Evolutionary conservation across 64 coral and sea anemone genomes (phyloP).

Genomic region (Actinia equina): DNA sequence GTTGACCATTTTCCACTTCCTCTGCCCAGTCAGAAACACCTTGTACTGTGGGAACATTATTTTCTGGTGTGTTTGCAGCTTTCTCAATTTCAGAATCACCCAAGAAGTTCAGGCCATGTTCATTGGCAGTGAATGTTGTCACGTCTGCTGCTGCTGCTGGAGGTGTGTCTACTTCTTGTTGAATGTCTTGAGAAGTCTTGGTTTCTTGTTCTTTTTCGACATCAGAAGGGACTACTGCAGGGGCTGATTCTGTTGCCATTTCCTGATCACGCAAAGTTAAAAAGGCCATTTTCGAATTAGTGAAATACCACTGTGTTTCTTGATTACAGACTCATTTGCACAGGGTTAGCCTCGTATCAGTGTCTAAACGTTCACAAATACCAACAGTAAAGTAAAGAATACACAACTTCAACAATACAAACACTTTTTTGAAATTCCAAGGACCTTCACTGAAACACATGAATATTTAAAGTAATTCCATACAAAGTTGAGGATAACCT

Average conservation of each 20-base stretch:
- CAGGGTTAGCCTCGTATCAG: too few relatives aligned
- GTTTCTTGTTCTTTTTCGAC: constrained; percentile 35
- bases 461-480: too few relatives aligned
- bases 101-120: constrained; percentile 86
- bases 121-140: constrained; percentile 64
- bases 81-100: constrained; percentile 79
- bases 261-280: background rate
- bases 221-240: constrained; percentile 42
- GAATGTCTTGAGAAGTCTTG: background rate
- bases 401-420: too few relatives aligned
- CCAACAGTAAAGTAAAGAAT: too few relatives aligned
- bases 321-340: too few relatives aligned
- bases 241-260: background rate
- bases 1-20: constrained; percentile 21
- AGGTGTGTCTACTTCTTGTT: constrained; percentile 9
- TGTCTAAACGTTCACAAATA: too few relatives aligned
- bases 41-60: background rate
- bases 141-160: constrained; percentile 52
- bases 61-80: background rate
- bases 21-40: constrained; percentile 41
- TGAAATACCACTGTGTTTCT: too few relatives aligned
- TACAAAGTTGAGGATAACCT: too few relatives aligned
- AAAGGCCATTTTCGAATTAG: too few relatives aligned
- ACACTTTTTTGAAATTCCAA: too few relatives aligned
- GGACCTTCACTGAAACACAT: too few relatives aligned